Conservation (phyloP, 2,797 vertebrate genomes). For the Tympanoctomys barrerae region DNA sequence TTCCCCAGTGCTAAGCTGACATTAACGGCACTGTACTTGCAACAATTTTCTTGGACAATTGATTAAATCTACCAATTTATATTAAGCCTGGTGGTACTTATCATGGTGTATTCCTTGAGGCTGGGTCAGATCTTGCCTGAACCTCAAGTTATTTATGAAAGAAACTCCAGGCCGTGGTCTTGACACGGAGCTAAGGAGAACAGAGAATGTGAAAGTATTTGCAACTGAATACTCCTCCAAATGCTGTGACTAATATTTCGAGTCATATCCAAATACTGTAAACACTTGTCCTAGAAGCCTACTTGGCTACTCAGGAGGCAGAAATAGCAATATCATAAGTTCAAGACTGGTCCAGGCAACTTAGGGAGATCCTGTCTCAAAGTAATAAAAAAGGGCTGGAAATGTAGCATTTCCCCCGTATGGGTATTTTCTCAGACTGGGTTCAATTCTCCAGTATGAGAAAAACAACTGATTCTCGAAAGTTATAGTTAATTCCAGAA, state of each 20-base stretch:
- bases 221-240: conserved; percentile 1
- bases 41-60: conserved; percentile 23
- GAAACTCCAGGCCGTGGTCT: neutral
- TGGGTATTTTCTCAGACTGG: too few relatives aligned
- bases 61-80: conserved; percentile 34
- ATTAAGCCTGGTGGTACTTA: conserved; percentile 19
- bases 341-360: neutral
- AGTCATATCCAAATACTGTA: conserved; percentile 36
- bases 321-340: neutral
- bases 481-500: neutral
- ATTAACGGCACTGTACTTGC: conserved; percentile 16
- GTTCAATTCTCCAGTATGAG: neutral
- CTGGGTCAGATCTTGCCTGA: neutral
- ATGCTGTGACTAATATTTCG: neutral
- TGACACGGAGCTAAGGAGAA: neutral
- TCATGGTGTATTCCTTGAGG: conserved; percentile 27
- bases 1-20: neutral
- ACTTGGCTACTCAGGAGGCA: neutral
- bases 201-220: neutral
- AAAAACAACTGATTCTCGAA: neutral
- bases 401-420: neutral
- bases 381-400: neutral
- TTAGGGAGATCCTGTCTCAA: neutral
- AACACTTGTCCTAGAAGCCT: neutral
- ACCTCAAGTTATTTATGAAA: conserved; percentile 6